Evolutionary conservation across 1,140 invertebrate species (phyloP), one percentile per base, ranked within the genome.

Genomic region (Caenorhabditis briggsae): DNA sequence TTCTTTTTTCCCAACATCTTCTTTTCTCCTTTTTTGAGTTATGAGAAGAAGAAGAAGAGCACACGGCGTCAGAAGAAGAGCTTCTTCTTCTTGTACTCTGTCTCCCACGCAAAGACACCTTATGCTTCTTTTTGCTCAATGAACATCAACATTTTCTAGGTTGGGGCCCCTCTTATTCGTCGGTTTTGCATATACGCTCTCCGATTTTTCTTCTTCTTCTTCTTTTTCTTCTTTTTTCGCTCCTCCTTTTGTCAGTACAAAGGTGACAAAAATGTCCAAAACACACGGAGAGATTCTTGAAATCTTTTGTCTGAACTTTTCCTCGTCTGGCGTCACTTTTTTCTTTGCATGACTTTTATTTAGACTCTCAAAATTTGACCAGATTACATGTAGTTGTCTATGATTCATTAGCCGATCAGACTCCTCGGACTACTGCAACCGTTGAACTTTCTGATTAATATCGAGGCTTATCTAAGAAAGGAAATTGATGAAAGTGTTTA

Each of bases 231-330:
- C 20, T 8, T 50, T 41, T 78, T 78, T 61, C 5, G 25, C 59
- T 25, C 70, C 5, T 78, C 23, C 46, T 50, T 46, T 50, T 78
- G 14, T 46, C 46, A 23, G 46, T 53, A n/a, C 70, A 78, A 78
- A 78, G 46, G 70, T 78, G 70, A 50, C 70, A 78, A 50, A n/a
- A 50, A 78, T 53, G 70, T 25, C 46, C 70, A 78, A 78, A 78
- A 50, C 70, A 78, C 70, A 78, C 46, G 25, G 70, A 25, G 23
- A 14, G 50, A 33, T 70, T 70, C 41, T n/a, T 18, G 14, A 70
- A 25, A 25, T n/a, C 16, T 43, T 43, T n/a, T 61, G 56, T 20
- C n/a, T 33, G 33, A 33, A 33, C 33, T 33, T 33, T 33, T 33
- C 33, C 33, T n/a, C 56, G 8, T 48, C 41, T 74, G 41, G 50